These are phyloP conservation scores for Mormoops blainvillei DNA, from an alignment of 2,113 vertebrate genomes.

Conservation along the genomic window DNA sequence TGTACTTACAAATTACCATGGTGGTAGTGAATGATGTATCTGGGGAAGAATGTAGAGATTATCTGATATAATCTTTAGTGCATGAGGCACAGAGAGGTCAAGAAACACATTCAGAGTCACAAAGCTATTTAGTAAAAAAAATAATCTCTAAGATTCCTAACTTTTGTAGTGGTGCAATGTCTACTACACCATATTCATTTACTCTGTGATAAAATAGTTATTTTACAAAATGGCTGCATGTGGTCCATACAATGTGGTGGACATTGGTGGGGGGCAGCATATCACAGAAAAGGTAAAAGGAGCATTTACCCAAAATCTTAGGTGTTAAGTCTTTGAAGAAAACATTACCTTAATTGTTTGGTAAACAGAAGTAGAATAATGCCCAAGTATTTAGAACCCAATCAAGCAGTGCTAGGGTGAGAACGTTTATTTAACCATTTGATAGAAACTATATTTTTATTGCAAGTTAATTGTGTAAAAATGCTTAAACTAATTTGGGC, in stretches of 20 bases:
- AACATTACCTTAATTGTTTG: not conserved
- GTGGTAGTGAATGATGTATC: not conserved
- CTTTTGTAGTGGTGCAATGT: not conserved
- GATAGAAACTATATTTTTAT: slow-evolving; percentile 10
- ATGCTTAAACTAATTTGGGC: not conserved
- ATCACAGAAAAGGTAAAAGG: not conserved
- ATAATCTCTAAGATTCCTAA: not conserved
- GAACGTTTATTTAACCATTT: not conserved
- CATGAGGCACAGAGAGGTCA: not conserved
- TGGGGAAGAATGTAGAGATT: not conserved
- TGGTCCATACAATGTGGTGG: not conserved
- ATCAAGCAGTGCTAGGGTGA: not conserved
- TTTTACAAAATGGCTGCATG: not conserved
- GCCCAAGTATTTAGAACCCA: not conserved
- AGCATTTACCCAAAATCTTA: not conserved
- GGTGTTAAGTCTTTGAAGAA: not conserved
- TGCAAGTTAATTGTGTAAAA: not conserved
- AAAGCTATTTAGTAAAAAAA: not conserved
- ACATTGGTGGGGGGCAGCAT: not conserved
- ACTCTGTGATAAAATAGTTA: not conserved
- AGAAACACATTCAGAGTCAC: not conserved
- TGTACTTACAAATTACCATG: not conserved
- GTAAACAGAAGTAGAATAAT: not conserved
- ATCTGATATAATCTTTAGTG: not conserved
- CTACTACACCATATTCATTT: not conserved